Percentiles rank a stretch among this genome's conserved stretches.
Evolutionary conservation across 2,888 invertebrate genomes (phyloP).

Genomic region (Eustalomyia histrio): DNA sequence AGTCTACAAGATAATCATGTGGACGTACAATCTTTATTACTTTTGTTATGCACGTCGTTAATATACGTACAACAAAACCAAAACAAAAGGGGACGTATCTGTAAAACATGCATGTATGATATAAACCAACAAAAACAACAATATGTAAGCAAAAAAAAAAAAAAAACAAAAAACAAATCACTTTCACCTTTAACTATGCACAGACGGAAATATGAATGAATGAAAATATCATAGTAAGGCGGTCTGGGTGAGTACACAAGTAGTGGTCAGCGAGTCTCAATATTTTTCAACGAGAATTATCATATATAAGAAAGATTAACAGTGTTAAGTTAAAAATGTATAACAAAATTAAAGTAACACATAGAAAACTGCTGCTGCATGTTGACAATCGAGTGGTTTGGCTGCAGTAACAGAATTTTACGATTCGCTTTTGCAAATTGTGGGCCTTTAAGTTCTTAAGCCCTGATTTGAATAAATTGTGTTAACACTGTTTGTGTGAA

Average conservation of each 20-base stretch:
- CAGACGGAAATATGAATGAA: conserved; percentile 47
- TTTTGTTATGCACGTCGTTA: conserved; percentile 23
- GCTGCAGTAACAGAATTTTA: too few relatives aligned
- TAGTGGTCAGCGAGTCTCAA: not conserved
- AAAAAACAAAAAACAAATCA: too few relatives aligned
- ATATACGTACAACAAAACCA: not conserved
- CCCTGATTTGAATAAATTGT: too few relatives aligned
- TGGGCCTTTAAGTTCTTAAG: too few relatives aligned
- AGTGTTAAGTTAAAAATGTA: too few relatives aligned
- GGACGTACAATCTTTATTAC: conserved; percentile 1
- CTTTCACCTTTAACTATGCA: conserved; percentile 46
- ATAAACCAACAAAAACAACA: not conserved
- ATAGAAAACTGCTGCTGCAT: too few relatives aligned
- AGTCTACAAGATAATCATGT: conserved; percentile 21
- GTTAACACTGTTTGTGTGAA: too few relatives aligned
- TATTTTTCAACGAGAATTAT: not conserved
- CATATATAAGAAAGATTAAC: too few relatives aligned
- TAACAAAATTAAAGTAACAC: too few relatives aligned
- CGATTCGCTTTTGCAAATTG: too few relatives aligned
- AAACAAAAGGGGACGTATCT: conserved; percentile 39
- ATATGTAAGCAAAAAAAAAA: not conserved
- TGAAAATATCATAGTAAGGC: conserved; percentile 18
- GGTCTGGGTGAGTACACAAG: not conserved
- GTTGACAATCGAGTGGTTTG: too few relatives aligned
- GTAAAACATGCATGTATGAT: conserved; percentile 23